Evolutionary conservation across 2,797 vertebrate genomes (phyloP).

Genomic region (Cetoscarus ocellatus): DNA sequence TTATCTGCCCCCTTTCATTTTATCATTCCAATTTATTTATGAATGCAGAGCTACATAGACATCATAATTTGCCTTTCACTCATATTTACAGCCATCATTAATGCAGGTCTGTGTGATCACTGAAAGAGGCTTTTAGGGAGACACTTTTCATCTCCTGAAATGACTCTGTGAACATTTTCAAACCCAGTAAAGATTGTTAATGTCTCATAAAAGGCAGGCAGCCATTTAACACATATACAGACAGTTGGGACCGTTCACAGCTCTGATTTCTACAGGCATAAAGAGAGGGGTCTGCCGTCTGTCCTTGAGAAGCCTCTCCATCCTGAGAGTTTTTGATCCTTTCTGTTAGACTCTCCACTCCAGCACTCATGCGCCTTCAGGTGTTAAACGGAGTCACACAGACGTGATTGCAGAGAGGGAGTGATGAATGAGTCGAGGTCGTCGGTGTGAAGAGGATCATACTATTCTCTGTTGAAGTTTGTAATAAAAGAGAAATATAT

Average conservation of each 20-base stretch:
- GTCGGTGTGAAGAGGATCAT: no score
- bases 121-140: constrained; percentile 58
- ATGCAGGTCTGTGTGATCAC: constrained; percentile 34
- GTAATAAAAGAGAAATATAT: no score
- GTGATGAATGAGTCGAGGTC: not conserved
- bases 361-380: constrained; percentile 8
- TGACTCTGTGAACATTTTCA: constrained; percentile 34
- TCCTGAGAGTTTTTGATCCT: constrained; percentile 40
- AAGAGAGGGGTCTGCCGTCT: constrained; percentile 4
- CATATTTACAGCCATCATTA: constrained; percentile 49
- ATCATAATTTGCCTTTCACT: constrained; percentile 47
- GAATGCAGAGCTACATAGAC: constrained; percentile 23
- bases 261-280: constrained; percentile 1
- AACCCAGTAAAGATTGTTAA: constrained; percentile 27
- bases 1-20: constrained; percentile 27
- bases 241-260: constrained; percentile 10
- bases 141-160: constrained; percentile 48
- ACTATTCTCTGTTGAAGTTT: no score
- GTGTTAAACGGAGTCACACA: not conserved
- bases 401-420: constrained; percentile 31
- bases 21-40: constrained; percentile 44
- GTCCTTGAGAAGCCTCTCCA: constrained; percentile 26
- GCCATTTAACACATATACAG: constrained; percentile 7
- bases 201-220: constrained; percentile 14
- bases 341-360: constrained; percentile 13